Conservation (phyloP, 2,797 vertebrate genomes). For the Falco cherrug region DNA sequence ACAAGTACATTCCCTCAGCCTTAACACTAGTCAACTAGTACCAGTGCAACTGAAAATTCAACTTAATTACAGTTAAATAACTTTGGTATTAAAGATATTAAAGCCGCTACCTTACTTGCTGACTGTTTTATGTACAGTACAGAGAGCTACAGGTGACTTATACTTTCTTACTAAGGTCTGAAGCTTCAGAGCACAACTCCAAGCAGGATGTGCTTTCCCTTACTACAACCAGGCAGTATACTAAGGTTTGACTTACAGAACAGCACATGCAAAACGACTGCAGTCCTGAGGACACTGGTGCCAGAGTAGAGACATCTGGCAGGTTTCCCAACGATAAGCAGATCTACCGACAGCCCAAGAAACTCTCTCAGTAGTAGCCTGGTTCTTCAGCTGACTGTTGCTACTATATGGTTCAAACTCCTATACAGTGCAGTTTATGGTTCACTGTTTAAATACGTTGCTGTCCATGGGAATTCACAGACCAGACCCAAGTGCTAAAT, state of each 20-base stretch:
- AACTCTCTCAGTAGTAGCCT: not conserved
- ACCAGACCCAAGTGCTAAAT: not conserved
- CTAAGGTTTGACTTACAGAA: not conserved
- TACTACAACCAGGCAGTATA: not conserved
- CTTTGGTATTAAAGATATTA: not conserved
- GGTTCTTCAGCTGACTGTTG: not conserved
- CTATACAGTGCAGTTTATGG: not conserved
- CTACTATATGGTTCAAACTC: not conserved
- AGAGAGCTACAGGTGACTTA: not conserved
- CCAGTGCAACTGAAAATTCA: not conserved
- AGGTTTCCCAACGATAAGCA: not conserved
- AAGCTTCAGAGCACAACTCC: not conserved
- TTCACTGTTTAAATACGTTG: not conserved
- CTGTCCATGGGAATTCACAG: not conserved
- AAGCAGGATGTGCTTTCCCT: not conserved
- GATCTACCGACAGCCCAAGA: not conserved
- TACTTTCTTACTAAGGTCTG: not conserved
- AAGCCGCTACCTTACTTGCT: not conserved
- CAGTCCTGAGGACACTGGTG: not conserved
- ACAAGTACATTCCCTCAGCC: not conserved
- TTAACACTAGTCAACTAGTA: no score
- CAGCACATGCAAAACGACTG: not conserved
- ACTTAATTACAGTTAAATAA: not conserved
- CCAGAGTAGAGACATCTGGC: not conserved
- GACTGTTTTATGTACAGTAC: not conserved